These are phyloP conservation scores for Neoarius graeffei DNA, from an alignment of 2,113 vertebrate genomes.

Conservation along the genomic window DNA sequence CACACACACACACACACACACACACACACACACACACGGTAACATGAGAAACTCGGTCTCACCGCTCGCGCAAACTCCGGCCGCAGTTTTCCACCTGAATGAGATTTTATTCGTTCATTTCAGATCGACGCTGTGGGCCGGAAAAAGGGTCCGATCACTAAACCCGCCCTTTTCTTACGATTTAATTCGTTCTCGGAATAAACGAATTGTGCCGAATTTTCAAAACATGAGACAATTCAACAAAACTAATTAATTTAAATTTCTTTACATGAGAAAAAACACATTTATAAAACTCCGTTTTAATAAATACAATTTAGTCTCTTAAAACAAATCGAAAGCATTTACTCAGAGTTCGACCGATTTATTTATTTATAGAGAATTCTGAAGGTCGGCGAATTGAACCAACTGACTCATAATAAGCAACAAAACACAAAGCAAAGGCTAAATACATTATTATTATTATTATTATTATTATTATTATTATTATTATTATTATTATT, in stretches of 20 bases:
- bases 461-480: too few species aligned
- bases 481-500: too few species aligned
- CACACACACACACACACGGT: background rate
- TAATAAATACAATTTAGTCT: background rate
- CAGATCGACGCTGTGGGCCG: background rate
- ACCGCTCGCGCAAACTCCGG: background rate
- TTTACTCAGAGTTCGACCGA: background rate
- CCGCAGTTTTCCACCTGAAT: background rate
- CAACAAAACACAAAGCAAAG: background rate
- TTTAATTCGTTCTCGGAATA: background rate
- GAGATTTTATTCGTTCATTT: background rate
- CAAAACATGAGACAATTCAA: background rate
- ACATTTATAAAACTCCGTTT: background rate
- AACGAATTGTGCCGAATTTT: background rate
- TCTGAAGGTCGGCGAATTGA: background rate
- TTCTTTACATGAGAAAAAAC: background rate
- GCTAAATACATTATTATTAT: background rate
- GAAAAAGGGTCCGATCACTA: background rate
- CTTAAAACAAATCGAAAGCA: background rate
- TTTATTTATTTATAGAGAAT: too few species aligned
- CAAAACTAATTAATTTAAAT: background rate
- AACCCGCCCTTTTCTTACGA: background rate
- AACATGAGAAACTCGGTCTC: background rate
- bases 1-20: too few species aligned
- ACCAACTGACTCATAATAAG: background rate